These are phyloP conservation scores for Gerris lacustris DNA, from an alignment of 2,888 invertebrate genomes.

Conservation along the genomic window DNA sequence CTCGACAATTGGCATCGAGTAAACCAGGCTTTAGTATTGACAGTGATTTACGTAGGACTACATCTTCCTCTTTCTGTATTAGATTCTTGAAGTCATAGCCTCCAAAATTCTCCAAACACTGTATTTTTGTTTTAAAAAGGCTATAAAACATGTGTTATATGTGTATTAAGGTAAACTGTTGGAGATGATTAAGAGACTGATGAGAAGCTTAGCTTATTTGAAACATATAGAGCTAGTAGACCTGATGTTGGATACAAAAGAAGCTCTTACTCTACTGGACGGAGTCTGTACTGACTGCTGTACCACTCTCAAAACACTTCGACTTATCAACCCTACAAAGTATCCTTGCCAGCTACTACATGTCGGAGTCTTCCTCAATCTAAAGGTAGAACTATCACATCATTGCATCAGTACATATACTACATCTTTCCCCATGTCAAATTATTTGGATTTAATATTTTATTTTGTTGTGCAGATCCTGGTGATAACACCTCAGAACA, in stretches of 20 bases:
- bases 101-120: too few species aligned
- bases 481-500: constrained; percentile 57
- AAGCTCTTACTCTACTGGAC: constrained; percentile 58
- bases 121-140: too few species aligned
- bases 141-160: too few species aligned
- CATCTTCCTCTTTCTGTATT: too few species aligned
- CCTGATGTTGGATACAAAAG: constrained; percentile 57
- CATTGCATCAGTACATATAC: too few species aligned
- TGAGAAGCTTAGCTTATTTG: constrained; percentile 52
- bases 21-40: too few species aligned
- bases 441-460: too few species aligned
- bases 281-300: constrained; percentile 55
- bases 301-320: constrained; percentile 48
- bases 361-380: constrained; percentile 60
- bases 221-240: constrained; percentile 55
- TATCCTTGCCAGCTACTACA: constrained; percentile 56
- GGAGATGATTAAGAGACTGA: constrained; percentile 51
- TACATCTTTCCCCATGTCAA: too few species aligned
- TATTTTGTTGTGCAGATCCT: constrained; percentile 40
- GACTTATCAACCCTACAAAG: constrained; percentile 62
- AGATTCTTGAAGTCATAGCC: too few species aligned
- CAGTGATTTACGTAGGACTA: too few species aligned
- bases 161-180: constrained; percentile 44
- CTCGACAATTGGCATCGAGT: too few species aligned
- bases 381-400: constrained; percentile 41